Evolutionary conservation across 2,888 invertebrate species (phyloP).

Genomic region (Ornithoptera priamus): DNA sequence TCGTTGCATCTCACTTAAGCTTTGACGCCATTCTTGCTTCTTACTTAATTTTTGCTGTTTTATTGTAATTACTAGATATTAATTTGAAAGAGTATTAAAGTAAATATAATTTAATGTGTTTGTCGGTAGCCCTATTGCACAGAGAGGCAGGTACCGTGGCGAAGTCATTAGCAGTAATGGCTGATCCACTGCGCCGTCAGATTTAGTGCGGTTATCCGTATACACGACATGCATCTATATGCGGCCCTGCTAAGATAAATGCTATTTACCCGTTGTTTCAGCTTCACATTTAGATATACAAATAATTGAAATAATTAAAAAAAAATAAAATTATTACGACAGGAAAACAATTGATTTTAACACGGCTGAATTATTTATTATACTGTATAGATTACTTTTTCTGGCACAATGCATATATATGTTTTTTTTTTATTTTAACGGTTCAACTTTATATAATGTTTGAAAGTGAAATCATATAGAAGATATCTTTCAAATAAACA

Average conservation of each 20-base stretch:
- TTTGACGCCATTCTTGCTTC: too few species aligned
- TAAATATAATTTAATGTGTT: background rate
- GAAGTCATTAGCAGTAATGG: slow-evolving; percentile 80
- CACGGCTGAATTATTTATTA: too few species aligned
- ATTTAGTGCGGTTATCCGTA: slow-evolving; percentile 64
- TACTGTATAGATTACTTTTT: too few species aligned
- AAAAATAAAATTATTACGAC: too few species aligned
- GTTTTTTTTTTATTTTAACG: too few species aligned
- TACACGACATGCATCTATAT: slow-evolving; percentile 39
- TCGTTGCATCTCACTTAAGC: too few species aligned
- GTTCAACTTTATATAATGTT: too few species aligned
- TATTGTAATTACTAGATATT: background rate
- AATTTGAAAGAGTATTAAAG: background rate
- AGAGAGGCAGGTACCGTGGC: slow-evolving; percentile 64
- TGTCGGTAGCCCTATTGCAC: slow-evolving; percentile 50
- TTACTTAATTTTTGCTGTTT: background rate
- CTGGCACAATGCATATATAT: too few species aligned
- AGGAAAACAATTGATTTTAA: too few species aligned
- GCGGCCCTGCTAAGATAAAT: slow-evolving; percentile 34
- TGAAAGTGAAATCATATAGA: too few species aligned
- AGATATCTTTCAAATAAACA: too few species aligned
- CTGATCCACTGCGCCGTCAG: slow-evolving; percentile 68
- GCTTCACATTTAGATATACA: slow-evolving; percentile 9
- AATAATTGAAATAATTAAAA: background rate
- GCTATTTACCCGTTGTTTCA: slow-evolving; percentile 24